Base-by-base conservation (phyloP, 2,888 invertebrate genomes). In the Nemurella pictetii region DNA sequence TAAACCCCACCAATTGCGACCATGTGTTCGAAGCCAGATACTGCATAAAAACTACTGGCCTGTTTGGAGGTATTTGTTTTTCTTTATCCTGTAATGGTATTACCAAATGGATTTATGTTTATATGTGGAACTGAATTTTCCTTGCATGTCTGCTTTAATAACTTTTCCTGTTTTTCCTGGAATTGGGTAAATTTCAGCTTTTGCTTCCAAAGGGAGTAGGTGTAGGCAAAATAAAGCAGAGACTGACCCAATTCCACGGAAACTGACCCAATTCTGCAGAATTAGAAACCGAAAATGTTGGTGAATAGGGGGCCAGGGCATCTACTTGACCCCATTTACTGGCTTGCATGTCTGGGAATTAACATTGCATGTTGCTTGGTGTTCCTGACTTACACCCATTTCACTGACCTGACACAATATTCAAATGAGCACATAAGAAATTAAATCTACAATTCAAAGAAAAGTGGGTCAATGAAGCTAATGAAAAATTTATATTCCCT, bases 21-120 rank as follows among this genome's bases (percentile, higher is more conserved):
- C 92, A 95, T 90, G 94, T 97, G 84, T 95, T 94, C 89, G 94
- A 95, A 89, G 96, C 97, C 83, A 92, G 92, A 88, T 97, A 94
- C 91, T 98, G 98, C 91, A 92, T 97, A 88, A 97, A 97, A 92
- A 93, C 94, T 82, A 94, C 94, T 88, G 95, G 87, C 4, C 85
- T 86, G 26, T 87, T 87, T 85, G 86, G 86, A 87, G 88, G 88
- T 88, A 86, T 77, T 15, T 15, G 9, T 55, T 32, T 9, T 5
- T n/a, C n/a, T n/a, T n/a, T n/a, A n/a, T 32, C 32, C 32, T 32
- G 32, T n/a, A n/a, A n/a, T n/a, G n/a, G n/a, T n/a, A n/a, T n/a
- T n/a, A n/a, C n/a, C n/a, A 55, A 30, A 73, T 72, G 85, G 83
- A 26, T 78, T 29, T 35, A 28, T 86, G 15, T 27, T 77, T 84